phyloP scores from a whole-genome alignment of 2,113 vertebrate species.

The Prinia subflava region DNA sequence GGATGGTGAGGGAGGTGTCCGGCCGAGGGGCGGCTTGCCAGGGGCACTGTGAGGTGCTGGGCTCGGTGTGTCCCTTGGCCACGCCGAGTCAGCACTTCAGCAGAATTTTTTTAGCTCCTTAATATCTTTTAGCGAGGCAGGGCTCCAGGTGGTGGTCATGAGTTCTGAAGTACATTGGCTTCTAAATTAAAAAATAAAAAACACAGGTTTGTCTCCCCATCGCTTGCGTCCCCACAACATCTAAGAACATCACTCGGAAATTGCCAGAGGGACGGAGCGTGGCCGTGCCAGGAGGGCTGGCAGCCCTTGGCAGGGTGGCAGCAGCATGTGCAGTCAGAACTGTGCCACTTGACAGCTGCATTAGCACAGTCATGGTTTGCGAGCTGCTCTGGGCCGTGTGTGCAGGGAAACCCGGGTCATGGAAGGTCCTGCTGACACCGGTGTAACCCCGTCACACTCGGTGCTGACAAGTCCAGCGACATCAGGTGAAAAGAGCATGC shows the following conservation, averaged over 20 bases:
- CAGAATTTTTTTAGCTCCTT: background rate
- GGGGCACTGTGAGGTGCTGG: background rate
- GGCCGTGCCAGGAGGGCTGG: background rate
- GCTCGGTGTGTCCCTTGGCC: background rate
- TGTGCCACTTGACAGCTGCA: background rate
- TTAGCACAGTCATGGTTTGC: background rate
- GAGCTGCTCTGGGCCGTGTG: background rate
- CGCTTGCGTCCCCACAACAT: rapidly evolving
- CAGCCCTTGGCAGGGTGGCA: background rate
- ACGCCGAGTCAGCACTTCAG: background rate
- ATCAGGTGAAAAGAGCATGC: background rate
- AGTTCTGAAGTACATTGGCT: background rate
- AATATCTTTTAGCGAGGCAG: background rate
- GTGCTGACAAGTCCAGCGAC: background rate
- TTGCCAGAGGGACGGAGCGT: background rate
- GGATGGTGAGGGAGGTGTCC: background rate
- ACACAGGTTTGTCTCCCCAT: rapidly evolving
- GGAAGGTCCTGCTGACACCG: background rate
- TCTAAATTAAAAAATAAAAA: background rate
- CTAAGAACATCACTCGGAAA: background rate
- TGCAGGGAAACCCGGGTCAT: background rate
- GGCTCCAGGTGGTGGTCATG: background rate
- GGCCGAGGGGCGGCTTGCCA: background rate
- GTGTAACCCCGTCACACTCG: rapidly evolving
- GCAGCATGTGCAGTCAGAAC: background rate